A percentile compares a stretch with the other conserved stretches of the same genome.
Conservation (phyloP, 2,888 invertebrate species). For the Drosophila acutilabella region DNA sequence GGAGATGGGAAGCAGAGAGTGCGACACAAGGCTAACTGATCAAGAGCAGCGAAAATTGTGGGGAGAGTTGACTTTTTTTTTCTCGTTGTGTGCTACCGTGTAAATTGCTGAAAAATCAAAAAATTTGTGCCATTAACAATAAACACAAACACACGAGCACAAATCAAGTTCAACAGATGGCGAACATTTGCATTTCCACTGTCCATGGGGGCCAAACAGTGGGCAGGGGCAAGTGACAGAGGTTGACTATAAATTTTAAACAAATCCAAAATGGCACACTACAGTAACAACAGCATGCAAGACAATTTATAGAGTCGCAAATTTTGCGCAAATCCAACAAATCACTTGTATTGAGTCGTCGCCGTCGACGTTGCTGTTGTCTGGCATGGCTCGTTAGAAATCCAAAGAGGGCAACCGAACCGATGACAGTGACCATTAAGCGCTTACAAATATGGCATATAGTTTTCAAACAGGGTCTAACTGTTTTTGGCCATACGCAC, state of each 20-base stretch:
- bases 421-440: conserved; percentile 58
- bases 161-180: conserved; percentile 75
- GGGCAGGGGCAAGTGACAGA: conserved; percentile 6
- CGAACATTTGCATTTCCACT: conserved; percentile 61
- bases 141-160: conserved; percentile 23
- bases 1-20: conserved; percentile 9
- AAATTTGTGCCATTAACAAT: conserved; percentile 54
- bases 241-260: conserved; percentile 52
- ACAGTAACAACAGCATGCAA: conserved; percentile 30
- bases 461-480: conserved; percentile 58
- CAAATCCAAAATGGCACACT: conserved; percentile 43
- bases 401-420: conserved; percentile 54
- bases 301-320: conserved; percentile 67
- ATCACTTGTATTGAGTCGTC: conserved; percentile 62
- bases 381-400: conserved; percentile 62
- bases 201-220: conserved; percentile 23
- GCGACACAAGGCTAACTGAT: conserved; percentile 20
- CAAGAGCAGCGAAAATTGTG: conserved; percentile 31
- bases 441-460: conserved; percentile 62
- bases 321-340: conserved; percentile 61
- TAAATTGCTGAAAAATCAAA: conserved; percentile 56
- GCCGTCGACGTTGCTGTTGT: conserved; percentile 15
- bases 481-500: conserved; percentile 67
- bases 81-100: conserved; percentile 42
- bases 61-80: conserved; percentile 31